These are phyloP conservation scores for Gambusia holbrooki DNA, from an alignment of 2,113 vertebrate species.

Conservation along the genomic window DNA sequence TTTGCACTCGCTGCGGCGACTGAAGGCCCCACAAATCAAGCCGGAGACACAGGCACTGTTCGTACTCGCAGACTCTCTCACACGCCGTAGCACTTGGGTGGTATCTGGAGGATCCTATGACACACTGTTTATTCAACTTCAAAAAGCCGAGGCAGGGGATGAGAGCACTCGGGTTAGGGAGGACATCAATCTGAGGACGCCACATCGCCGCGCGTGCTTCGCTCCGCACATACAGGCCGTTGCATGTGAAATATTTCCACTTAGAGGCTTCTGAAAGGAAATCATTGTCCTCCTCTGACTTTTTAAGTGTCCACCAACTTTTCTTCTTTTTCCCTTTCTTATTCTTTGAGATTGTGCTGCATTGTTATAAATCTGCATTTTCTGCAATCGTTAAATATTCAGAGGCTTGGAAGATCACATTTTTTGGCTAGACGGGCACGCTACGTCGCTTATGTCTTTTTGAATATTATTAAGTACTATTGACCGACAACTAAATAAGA, in stretches of 20 bases:
- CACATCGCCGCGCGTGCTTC: conserved; percentile 57
- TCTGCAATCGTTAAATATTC: conserved; percentile 40
- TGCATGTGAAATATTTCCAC: conserved; percentile 57
- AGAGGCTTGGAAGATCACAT: conserved; percentile 46
- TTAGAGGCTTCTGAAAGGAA: conserved; percentile 31
- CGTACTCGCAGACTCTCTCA: conserved; percentile 57
- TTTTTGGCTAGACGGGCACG: conserved; percentile 54
- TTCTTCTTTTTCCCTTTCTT: conserved; percentile 9
- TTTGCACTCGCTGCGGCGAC: neutral
- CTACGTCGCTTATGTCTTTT: conserved; percentile 74
- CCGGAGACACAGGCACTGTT: conserved; percentile 28
- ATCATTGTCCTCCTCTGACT: conserved; percentile 28
- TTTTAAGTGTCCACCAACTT: conserved; percentile 15
- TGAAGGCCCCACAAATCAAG: conserved; percentile 55
- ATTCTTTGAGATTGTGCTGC: conserved; percentile 39
- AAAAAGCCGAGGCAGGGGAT: conserved; percentile 66
- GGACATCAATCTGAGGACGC: conserved; percentile 65
- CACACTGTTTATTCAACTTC: conserved; percentile 74
- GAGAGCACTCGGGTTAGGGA: conserved; percentile 63
- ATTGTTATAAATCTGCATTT: conserved; percentile 58
- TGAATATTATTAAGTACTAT: conserved; percentile 80
- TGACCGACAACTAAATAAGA: conserved; percentile 79
- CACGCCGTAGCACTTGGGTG: conserved; percentile 70
- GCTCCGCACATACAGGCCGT: conserved; percentile 36
- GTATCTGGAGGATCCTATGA: conserved; percentile 69